Evolutionary conservation across 2,113 vertebrate species (phyloP), one percentile per base, ranked within the genome.

Genomic region (Limanda limanda): DNA sequence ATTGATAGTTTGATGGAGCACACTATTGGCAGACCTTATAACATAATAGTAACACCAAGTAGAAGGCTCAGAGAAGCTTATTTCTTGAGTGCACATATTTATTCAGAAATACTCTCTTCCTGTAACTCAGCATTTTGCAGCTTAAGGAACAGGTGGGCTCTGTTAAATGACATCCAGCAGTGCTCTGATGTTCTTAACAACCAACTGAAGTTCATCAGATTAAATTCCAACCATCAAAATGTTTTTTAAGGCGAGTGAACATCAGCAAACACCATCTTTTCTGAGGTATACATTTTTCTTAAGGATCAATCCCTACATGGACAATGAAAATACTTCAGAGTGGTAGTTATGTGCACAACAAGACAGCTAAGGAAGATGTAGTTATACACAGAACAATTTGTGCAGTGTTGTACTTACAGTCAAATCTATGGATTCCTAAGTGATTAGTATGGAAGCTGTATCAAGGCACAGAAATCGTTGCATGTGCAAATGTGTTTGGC

Each of bases 271-370:
- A 51, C 15, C 14, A 51, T 51, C 18, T 51, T 51, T 17, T 51
- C 47, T 51, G 47, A 47, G 45, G 45, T 14, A 13, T 17, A 14
- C 15, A 84, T 86, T 47, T 71, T 76, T 47, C 37, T 68, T 67
- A 7, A 68, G 60, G 42, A 63, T 74, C 51, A 20, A 52, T 77
- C 72, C 54, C 18, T 77, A 68, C 58, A 79, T 52, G 63, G 76
- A 37, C 47, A 60, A 12, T 1, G 17, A 23, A 59, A n/a, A 45
- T 1, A 37, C 8, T 37, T 37, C 8, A 37, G 40, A 12, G 40
- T 40, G 40, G 11, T 12, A 37, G 40, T 18, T 48, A 48, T 17
- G 37, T 58, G 18, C 15, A n/a, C 10, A 31, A 48, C 18, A 51
- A 70, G 17, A 45, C 18, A 18, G 17, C 24, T 21, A 47, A 58